Evolutionary conservation across 2,888 invertebrate species (phyloP), one percentile per base, ranked within the genome.

Genomic region (Bugula neritina): DNA sequence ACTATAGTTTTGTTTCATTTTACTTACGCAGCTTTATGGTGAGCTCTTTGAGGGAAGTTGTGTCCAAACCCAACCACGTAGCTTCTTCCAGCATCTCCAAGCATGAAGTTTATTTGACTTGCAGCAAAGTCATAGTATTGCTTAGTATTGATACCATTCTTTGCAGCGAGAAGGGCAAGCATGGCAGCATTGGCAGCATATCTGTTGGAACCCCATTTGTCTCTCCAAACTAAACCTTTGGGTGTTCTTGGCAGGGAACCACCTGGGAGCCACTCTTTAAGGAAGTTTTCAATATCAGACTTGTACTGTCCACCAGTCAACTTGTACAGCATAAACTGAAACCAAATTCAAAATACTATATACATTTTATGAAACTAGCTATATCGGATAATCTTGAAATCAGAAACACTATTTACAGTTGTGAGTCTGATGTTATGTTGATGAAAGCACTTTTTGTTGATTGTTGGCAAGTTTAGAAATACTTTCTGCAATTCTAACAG

Each of bases 141-240:
- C 17, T 72, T 73, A 1, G 79, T 71, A 17, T 76, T 72, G 1
- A 81, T 74, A 1, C 80, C 80, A 21, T 75, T 73, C 0, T 79
- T 77, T n/a, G 80, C 80, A 0, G 81, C 82, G 72, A 80, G 74
- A n/a, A 77, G 71, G 0, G 79, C 78, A 1, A 78, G 71, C 35
- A 80, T 74, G 0, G 80, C 79, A 27, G 77, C 75, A 70, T 79
- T 79, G 1, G 77, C 81, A 73, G 82, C 73, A 72, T 82, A 80
- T 76, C 81, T 74, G 21, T 78, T 75, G 1, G 79, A 75, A 1
- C 80, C 81, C 81, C 81, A 81, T 72, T 78, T 77, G 1, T 75
- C 72, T 35, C 80, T 73, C 74, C 76, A 81, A n/a, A 79, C 80
- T n/a, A 82, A 76, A 5, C 81, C 82, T 57, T 78, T 76, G 0